Base-by-base conservation (phyloP, 2,888 invertebrate genomes). In the Ceratothoa steindachneri region DNA sequence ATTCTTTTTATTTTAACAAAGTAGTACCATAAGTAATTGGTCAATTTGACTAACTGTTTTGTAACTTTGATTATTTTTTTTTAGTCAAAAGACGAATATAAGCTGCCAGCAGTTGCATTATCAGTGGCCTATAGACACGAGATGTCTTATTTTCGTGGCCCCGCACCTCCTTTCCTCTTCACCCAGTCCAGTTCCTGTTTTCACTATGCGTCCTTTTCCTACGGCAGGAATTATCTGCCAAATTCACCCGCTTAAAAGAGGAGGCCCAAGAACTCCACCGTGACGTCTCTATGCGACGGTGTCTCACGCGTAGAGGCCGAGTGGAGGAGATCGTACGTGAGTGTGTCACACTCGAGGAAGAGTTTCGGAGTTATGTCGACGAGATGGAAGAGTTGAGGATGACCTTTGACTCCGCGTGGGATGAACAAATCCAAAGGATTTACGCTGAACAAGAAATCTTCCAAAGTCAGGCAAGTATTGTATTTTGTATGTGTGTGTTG, bases 371-470 rank as follows among this genome's bases (percentile, higher is more conserved):
- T 22, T 79, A 79, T 67, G 71, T 70, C 15, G 79, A 79, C 67
- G 89, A 89, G 82, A 82, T 89, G 77, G 89, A 89, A 75, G 84
- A 88, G 66, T 85, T 89, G 82, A 85, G 87, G 71, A 85, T 86
- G 4, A 85, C 87, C 3, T 89, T 89, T 81, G 89, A 89, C 79
- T 85, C 88, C 66, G 86, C 89, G 1, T 91, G 91, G 91, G 90
- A 91, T 82, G 90, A 90, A 81, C 89, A 90, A 81, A 83, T 90
- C 29, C 89, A 90, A 84, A 85, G 90, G 77, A 87, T 91, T 76
- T 87, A 89, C 67, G 87, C 89, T 5, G 91, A 91, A 83, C 90
- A 91, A 83, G 90, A 90, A 82, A 86, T 89, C 52, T 89, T 88
- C 81, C 87, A 87, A 81, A 85, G 87, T 31, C 87, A 87, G 85